phyloP scores from a whole-genome alignment of 2,113 vertebrate species.

The Coracopsis vasa region DNA sequence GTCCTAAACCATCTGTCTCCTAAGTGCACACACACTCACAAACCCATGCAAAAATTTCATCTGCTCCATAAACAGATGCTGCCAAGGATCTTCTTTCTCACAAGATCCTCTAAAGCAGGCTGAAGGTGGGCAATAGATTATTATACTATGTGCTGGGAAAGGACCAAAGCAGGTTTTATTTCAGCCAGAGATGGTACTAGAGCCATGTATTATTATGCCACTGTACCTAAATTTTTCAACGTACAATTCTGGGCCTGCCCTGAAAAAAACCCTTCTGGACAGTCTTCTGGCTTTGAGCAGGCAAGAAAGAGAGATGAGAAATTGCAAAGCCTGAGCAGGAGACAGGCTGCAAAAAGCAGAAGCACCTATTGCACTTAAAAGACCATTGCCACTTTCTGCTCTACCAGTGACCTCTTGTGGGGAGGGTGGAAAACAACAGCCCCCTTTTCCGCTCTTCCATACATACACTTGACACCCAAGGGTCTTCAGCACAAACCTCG shows the following conservation, averaged over 20 bases:
- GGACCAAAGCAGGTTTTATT: background rate
- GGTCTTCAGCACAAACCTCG: accelerated
- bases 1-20: background rate
- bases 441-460: background rate
- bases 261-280: background rate
- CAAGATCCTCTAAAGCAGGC: background rate
- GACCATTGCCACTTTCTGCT: background rate
- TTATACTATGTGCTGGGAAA: background rate
- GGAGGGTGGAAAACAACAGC: background rate
- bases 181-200: background rate
- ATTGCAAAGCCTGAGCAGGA: background rate
- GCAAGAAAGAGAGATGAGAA: background rate
- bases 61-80: background rate
- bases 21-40: background rate
- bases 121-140: background rate
- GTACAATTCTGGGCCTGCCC: background rate
- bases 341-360: background rate
- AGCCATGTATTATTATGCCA: background rate
- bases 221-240: background rate
- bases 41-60: background rate
- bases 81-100: background rate
- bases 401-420: constrained; percentile 8
- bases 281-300: background rate
- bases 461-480: accelerated
- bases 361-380: accelerated